phyloP scores from a whole-genome alignment of 2,888 invertebrate species.

The Lucinisca nassula region DNA sequence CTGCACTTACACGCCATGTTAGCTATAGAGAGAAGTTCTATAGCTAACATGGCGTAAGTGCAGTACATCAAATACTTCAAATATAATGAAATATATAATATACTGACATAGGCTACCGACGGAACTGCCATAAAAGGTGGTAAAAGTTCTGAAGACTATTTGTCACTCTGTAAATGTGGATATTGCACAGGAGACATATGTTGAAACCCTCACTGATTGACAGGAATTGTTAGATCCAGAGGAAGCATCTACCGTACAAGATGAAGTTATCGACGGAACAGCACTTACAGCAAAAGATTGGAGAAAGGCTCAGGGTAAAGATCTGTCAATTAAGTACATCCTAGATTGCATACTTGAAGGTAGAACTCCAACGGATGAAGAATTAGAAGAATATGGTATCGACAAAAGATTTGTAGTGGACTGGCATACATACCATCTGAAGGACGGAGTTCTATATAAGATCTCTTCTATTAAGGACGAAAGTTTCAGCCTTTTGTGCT shows the following conservation, averaged over 20 bases:
- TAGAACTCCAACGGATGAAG: background rate
- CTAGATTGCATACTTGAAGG: background rate
- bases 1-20: background rate
- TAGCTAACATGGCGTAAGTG: too few relatives aligned
- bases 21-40: too few relatives aligned
- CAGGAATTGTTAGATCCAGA: background rate
- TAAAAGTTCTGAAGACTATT: background rate
- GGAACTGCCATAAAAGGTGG: too few relatives aligned
- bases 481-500: too few relatives aligned
- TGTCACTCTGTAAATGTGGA: too few relatives aligned
- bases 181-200: background rate
- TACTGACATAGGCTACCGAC: background rate
- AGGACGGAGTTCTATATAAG: background rate
- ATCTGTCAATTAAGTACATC: background rate
- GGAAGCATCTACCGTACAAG: background rate
- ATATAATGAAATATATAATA: too few relatives aligned
- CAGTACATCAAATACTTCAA: too few relatives aligned
- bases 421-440: background rate
- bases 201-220: background rate
- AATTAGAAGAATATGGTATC: background rate
- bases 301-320: background rate
- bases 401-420: background rate
- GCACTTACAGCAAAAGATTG: background rate
- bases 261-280: background rate
- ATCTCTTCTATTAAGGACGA: background rate